These are phyloP conservation scores for Macrosiphum euphorbiae DNA, from an alignment of 2,888 invertebrate species.

Conservation along the genomic window DNA sequence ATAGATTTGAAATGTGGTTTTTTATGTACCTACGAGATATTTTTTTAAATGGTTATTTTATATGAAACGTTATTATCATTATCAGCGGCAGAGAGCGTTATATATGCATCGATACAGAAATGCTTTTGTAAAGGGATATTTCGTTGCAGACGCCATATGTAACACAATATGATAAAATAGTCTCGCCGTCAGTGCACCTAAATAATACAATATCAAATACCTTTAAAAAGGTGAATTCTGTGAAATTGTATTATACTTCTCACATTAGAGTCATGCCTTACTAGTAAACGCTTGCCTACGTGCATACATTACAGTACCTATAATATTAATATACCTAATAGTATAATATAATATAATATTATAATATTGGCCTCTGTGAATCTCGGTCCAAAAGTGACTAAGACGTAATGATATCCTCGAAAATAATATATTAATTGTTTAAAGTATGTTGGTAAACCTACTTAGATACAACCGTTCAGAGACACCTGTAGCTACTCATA, in stretches of 20 bases:
- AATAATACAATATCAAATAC: background rate
- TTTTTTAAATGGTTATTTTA: background rate
- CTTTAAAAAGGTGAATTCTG: background rate
- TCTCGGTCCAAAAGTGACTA: background rate
- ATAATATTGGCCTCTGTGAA: background rate
- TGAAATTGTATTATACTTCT: background rate
- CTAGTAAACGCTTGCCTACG: background rate
- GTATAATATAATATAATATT: background rate
- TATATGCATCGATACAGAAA: background rate
- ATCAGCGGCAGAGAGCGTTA: background rate
- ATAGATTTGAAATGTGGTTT: background rate
- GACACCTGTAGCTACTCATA: background rate
- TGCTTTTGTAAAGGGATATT: background rate
- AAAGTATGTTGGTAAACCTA: background rate
- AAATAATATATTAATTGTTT: background rate
- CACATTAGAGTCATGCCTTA: background rate
- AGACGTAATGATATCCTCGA: background rate
- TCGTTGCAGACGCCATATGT: background rate
- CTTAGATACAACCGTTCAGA: background rate
- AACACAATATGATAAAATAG: background rate
- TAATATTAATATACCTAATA: too few relatives aligned
- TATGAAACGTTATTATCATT: background rate
- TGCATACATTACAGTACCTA: too few relatives aligned
- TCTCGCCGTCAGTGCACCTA: background rate
- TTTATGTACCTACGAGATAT: background rate